Conservation (phyloP, 2,797 vertebrate species). For the Mycteria americana region DNA sequence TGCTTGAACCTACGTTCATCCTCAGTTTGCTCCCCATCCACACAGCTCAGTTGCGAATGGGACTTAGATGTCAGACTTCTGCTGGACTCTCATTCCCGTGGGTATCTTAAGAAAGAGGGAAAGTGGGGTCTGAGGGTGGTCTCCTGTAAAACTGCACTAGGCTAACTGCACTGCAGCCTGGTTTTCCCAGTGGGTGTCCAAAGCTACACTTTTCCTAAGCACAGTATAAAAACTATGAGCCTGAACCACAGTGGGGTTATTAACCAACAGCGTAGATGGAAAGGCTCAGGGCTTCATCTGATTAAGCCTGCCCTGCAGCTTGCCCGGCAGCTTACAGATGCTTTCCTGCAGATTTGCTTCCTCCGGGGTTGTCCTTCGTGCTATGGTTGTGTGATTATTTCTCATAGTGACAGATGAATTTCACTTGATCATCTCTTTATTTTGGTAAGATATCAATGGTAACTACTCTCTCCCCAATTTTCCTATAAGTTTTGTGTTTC, state of each 20-base stretch:
- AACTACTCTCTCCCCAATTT: neutral
- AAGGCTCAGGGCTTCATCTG: neutral
- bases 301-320: neutral
- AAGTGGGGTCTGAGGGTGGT: neutral
- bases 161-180: neutral
- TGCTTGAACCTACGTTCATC: rapidly evolving
- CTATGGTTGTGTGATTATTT: neutral
- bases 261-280: neutral
- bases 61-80: neutral
- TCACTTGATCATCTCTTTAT: neutral
- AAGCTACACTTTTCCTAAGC: neutral
- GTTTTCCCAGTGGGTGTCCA: neutral
- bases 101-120: neutral
- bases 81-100: neutral
- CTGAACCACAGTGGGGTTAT: neutral
- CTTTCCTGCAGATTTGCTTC: neutral
- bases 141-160: neutral
- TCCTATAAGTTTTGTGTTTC: neutral
- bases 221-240: neutral
- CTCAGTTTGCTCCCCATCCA: neutral
- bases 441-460: neutral
- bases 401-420: neutral
- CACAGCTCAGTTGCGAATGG: neutral
- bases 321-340: neutral
- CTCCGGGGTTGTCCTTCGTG: neutral